Evolutionary conservation across 2,888 invertebrate genomes (phyloP).

Genomic region (Neuroscelio doddi): DNA sequence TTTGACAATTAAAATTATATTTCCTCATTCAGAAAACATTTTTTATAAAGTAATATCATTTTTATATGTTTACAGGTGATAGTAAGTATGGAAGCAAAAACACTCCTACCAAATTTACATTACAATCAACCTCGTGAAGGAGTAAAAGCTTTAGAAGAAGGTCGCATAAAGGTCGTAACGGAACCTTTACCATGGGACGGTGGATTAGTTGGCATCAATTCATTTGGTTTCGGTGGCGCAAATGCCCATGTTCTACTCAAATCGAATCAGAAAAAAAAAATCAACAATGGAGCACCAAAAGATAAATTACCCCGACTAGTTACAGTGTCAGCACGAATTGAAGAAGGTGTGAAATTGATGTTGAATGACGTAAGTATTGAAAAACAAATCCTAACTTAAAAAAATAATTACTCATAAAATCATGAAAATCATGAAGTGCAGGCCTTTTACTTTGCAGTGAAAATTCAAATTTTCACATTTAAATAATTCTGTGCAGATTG

Average conservation of each 20-base stretch:
- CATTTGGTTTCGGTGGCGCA: slow-evolving; percentile 95
- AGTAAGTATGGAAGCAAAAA: slow-evolving; percentile 85
- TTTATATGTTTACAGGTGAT: slow-evolving; percentile 73
- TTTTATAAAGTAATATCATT: background rate
- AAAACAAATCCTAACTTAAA: background rate
- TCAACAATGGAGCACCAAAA: slow-evolving; percentile 76
- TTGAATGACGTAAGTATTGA: slow-evolving; percentile 75
- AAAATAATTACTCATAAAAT: too few species aligned
- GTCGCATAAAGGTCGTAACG: slow-evolving; percentile 81
- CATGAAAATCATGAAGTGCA: too few species aligned
- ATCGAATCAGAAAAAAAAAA: slow-evolving; percentile 76
- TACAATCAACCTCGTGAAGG: slow-evolving; percentile 78
- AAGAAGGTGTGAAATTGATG: slow-evolving; percentile 80
- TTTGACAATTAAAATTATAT: too few species aligned
- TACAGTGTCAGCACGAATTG: slow-evolving; percentile 85
- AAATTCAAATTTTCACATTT: too few species aligned
- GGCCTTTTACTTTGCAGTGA: too few species aligned
- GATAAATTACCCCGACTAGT: slow-evolving; percentile 84
- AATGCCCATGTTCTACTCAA: slow-evolving; percentile 83
- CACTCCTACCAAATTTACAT: slow-evolving; percentile 90
- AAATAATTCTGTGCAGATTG: too few species aligned
- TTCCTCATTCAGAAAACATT: too few species aligned
- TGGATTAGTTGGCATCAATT: slow-evolving; percentile 86
- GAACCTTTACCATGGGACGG: slow-evolving; percentile 81
- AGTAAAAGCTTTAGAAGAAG: slow-evolving; percentile 77